Conservation (phyloP, 1,140 invertebrate genomes). For the Ctenoplectra terminalis region DNA sequence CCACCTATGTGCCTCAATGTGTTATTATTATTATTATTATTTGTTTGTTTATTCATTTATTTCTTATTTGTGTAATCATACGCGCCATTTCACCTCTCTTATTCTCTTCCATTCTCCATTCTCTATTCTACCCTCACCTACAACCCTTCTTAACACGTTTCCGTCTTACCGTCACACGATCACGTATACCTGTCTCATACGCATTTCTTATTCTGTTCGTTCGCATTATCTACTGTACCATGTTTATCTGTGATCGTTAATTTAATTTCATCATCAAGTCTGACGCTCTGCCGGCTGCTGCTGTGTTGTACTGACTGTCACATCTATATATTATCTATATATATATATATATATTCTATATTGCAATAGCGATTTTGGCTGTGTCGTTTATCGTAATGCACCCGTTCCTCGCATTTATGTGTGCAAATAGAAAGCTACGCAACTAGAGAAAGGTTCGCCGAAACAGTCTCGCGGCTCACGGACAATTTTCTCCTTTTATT, state of each 20-base stretch:
- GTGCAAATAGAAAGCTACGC: constrained; percentile 1
- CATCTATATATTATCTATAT: constrained; percentile 11
- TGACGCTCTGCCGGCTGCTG: constrained; percentile 46
- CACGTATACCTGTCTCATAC: constrained; percentile 19
- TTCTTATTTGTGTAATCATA: not conserved
- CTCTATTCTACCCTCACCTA: too few relatives aligned
- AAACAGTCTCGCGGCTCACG: not conserved
- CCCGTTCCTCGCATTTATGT: constrained; percentile 45
- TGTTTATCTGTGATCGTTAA: constrained; percentile 37
- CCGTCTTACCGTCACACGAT: not conserved
- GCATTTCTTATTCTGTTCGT: not conserved
- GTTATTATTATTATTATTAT: constrained; percentile 15
- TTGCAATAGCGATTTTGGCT: constrained; percentile 44
- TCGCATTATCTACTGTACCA: constrained; percentile 5
- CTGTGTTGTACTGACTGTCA: constrained; percentile 48
- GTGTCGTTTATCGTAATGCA: constrained; percentile 44
- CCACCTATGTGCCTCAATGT: constrained; percentile 51
- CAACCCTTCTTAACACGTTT: not conserved
- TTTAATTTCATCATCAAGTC: constrained; percentile 29
- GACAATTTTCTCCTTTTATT: constrained; percentile 11
- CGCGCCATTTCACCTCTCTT: not conserved
- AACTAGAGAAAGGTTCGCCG: not conserved
- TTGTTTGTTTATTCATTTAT: not conserved
- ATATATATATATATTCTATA: constrained; percentile 16
- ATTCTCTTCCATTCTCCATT: not conserved